phyloP scores from a whole-genome alignment of 1,140 invertebrate species.

The Drosophila truncata region DNA sequence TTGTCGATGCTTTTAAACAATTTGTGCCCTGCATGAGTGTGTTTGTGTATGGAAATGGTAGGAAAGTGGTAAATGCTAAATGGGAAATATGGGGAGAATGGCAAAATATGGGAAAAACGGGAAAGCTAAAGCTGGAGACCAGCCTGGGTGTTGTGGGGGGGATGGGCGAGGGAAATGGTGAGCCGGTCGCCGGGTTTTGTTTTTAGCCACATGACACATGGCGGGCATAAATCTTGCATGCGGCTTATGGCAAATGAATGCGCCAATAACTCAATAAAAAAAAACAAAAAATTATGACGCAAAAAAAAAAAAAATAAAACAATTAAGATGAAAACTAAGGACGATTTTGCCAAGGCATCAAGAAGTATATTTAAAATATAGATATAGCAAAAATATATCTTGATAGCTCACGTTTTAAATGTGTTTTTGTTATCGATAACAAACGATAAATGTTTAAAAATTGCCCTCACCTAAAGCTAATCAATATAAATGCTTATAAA shows the following conservation, averaged over 20 bases:
- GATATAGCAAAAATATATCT: not conserved
- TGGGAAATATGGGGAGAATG: constrained; percentile 25
- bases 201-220: constrained; percentile 81
- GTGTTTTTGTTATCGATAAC: not conserved
- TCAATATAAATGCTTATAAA: not conserved
- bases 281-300: constrained; percentile 17
- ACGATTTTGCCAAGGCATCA: not conserved
- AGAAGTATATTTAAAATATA: not conserved
- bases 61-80: constrained; percentile 46
- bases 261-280: constrained; percentile 80
- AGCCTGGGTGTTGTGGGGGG: not conserved
- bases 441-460: not conserved
- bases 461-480: fast-evolving
- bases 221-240: constrained; percentile 80
- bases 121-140: not conserved
- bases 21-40: constrained; percentile 28
- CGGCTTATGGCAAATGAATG: constrained; percentile 81
- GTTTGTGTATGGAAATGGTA: constrained; percentile 30
- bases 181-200: constrained; percentile 45
- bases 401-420: not conserved
- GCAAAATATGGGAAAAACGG: constrained; percentile 3
- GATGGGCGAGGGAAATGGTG: constrained; percentile 1
- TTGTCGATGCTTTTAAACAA: constrained; percentile 56
- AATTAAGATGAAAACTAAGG: constrained; percentile 18
- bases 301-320: constrained; percentile 17